These are phyloP conservation scores for Phocides pigmalion DNA, from an alignment of 1,140 invertebrate species.

Conservation along the genomic window DNA sequence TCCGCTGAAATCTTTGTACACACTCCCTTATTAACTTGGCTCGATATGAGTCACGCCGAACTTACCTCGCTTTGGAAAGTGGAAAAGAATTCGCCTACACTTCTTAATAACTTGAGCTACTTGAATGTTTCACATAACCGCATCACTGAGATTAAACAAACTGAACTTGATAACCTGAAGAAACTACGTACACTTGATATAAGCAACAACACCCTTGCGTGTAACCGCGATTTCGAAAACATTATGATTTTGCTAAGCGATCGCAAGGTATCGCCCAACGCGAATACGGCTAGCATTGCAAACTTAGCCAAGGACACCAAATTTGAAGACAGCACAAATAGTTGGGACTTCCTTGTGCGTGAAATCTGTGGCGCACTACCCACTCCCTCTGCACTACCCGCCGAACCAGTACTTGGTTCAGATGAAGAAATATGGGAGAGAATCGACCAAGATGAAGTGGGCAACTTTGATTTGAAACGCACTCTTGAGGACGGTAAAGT, in stretches of 20 bases:
- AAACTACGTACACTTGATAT: slow-evolving; percentile 86
- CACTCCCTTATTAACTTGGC: slow-evolving; percentile 72
- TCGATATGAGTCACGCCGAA: slow-evolving; percentile 87
- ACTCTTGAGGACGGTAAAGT: slow-evolving; percentile 74
- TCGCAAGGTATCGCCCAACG: slow-evolving; percentile 76
- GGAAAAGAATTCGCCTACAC: slow-evolving; percentile 66
- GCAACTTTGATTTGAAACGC: slow-evolving; percentile 70
- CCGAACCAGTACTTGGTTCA: slow-evolving; percentile 62
- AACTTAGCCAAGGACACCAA: slow-evolving; percentile 77
- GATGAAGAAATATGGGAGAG: slow-evolving; percentile 83
- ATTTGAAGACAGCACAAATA: slow-evolving; percentile 62
- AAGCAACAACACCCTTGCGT: slow-evolving; percentile 86
- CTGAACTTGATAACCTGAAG: slow-evolving; percentile 85
- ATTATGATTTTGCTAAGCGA: slow-evolving; percentile 85
- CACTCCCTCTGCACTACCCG: too few species aligned
- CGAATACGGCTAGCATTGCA: slow-evolving; percentile 69
- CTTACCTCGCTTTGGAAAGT: slow-evolving; percentile 87
- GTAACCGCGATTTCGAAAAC: slow-evolving; percentile 85
- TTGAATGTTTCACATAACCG: slow-evolving; percentile 85
- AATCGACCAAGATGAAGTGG: slow-evolving; percentile 78
- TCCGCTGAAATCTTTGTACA: slow-evolving; percentile 87
- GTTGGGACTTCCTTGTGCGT: slow-evolving; percentile 75
- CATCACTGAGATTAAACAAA: slow-evolving; percentile 82
- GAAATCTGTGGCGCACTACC: slow-evolving; percentile 68
- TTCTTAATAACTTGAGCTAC: slow-evolving; percentile 81